Base-by-base conservation (phyloP, 64 coral and sea anemone species). In the Cladopsammia gracilis region DNA sequence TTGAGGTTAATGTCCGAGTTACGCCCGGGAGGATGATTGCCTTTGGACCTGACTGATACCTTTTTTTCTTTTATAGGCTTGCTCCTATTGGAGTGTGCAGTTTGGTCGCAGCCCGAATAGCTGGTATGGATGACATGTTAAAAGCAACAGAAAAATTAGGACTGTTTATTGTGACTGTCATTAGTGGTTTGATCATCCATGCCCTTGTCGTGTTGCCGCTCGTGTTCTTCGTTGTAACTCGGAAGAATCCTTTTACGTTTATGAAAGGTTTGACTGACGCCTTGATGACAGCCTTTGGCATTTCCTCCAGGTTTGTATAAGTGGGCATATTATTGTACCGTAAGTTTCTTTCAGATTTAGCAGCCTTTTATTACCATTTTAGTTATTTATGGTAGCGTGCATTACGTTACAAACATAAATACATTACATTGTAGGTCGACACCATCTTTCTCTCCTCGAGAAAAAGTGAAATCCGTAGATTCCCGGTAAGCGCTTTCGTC, bases 221-320 rank as follows among this genome's bases (percentile, higher is more conserved):
- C 19, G 87, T 98, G 2, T 98, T 95, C 72, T 89, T 98, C 13
- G 23, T 89, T 58, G 1, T 92, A 20, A 94, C 93, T 16, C 91
- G 96, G 10, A 87, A 76, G n/a, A 98, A 95, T 70, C 96, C 96
- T 8, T 84, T 60, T 59, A 23, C 25, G 4, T 98, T 95, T 61
- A 87, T 98, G 56, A 20, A 89, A 16, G 93, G 96, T 62, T 87
- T 98, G 89, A 71, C 82, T 61, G 78, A 94, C 53, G 96, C 96
- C 69, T 58, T 98, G 25, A 77, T 98, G 6, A 98, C 96, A 22
- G 96, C 96, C 23, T 98, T 98, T 86, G 96, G 96, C 8, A 98
- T 88, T 25, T 79, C 88, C 19, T 98, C 96, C 50, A 98, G 96
- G 96, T 98, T 58, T 56, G 53, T 34, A 34, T 34, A 34, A 34